Evolutionary conservation across 1,140 invertebrate genomes (phyloP).

Genomic region (Melipona quadrifasciata): DNA sequence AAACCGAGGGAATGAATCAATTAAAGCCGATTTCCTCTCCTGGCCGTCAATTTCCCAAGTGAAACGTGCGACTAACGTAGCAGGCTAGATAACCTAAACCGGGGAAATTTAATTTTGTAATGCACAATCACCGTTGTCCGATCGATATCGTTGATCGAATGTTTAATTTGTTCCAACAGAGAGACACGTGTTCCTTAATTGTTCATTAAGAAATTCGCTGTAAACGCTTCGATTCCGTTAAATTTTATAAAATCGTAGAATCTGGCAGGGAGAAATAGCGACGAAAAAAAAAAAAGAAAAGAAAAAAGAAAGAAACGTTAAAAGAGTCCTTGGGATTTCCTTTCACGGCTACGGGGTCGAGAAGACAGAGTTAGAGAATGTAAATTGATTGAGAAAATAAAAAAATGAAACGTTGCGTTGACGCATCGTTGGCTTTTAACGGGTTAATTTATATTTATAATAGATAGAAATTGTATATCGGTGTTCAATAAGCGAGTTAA

Average conservation of each 20-base stretch:
- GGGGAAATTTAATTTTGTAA: slow-evolving; percentile 17
- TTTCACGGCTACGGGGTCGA: too few species aligned
- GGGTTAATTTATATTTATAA: neutral
- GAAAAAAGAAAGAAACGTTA: too few species aligned
- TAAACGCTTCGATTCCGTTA: too few species aligned
- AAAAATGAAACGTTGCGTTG: too few species aligned
- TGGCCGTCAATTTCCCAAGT: slow-evolving; percentile 47
- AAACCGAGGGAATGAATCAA: slow-evolving; percentile 32
- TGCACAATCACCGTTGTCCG: neutral
- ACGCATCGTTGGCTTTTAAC: too few species aligned
- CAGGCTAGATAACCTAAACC: neutral
- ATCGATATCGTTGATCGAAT: neutral
- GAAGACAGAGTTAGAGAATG: too few species aligned
- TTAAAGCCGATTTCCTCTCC: slow-evolving; percentile 48
- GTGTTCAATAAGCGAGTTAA: neutral
- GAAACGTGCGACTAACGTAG: slow-evolving; percentile 13
- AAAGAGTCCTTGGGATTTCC: too few species aligned
- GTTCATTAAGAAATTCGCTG: too few species aligned
- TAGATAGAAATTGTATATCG: neutral
- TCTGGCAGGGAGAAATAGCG: too few species aligned
- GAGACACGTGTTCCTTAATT: neutral
- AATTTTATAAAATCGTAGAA: too few species aligned
- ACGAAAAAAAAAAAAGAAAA: too few species aligned
- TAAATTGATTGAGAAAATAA: too few species aligned
- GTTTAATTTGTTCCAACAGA: neutral